Percentiles rank a stretch among this genome's conserved stretches.
phyloP scores from a whole-genome alignment of 1,140 invertebrate genomes.

The Drosophila micromelanica region DNA sequence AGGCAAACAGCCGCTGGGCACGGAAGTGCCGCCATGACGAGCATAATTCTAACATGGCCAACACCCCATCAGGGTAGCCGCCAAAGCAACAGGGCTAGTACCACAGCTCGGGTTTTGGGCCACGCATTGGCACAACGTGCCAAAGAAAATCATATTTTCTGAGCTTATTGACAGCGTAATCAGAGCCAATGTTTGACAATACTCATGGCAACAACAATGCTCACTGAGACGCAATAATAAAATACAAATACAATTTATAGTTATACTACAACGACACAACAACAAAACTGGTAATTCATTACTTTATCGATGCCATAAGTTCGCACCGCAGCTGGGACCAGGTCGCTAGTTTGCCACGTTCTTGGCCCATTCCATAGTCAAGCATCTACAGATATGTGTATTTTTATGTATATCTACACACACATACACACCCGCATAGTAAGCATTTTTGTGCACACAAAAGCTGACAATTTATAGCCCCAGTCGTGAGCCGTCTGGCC shows the following conservation, averaged over 20 bases:
- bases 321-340: conserved; percentile 66
- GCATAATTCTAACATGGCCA: conserved; percentile 77
- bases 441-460: conserved; percentile 53
- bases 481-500: conserved; percentile 39
- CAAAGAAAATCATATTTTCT: conserved; percentile 74
- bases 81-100: conserved; percentile 46
- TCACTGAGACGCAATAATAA: conserved; percentile 69
- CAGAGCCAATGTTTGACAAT: conserved; percentile 62
- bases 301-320: conserved; percentile 77
- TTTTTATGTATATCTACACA: conserved; percentile 3
- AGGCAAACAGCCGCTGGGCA: conserved; percentile 56
- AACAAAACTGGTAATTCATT: conserved; percentile 71
- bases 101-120: conserved; percentile 22
- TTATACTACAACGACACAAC: conserved; percentile 41
- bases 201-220: conserved; percentile 44
- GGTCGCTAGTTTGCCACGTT: conserved; percentile 27
- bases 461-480: conserved; percentile 74
- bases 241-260: conserved; percentile 82
- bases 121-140: conserved; percentile 25
- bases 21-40: conserved; percentile 79
- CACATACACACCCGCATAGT: background rate
- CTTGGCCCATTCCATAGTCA: background rate
- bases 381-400: conserved; percentile 6
- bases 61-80: conserved; percentile 38
- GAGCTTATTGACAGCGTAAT: conserved; percentile 82